A percentile compares a stretch with the other conserved stretches of the same genome.
These are phyloP conservation scores for Petrophora chlorosata DNA, from an alignment of 2,888 invertebrate species.

Conservation along the genomic window DNA sequence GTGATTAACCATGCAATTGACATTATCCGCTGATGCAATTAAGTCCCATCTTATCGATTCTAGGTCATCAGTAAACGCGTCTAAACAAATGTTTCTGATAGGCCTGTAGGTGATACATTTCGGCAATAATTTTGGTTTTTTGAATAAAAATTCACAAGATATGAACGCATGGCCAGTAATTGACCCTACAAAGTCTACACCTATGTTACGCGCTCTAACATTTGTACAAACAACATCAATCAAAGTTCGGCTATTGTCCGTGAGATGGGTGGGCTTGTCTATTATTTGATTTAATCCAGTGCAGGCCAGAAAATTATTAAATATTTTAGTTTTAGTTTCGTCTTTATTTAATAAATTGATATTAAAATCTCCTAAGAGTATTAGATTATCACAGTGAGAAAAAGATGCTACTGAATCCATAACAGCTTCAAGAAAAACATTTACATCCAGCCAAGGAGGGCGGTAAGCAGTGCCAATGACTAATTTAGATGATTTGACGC, in stretches of 20 bases:
- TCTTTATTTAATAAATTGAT: not conserved
- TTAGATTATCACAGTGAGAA: conserved; percentile 4
- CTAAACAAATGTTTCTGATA: not conserved
- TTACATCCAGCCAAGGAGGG: conserved; percentile 16
- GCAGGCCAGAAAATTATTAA: not conserved
- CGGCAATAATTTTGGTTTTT: not conserved
- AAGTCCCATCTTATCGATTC: not conserved
- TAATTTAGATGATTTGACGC: not conserved
- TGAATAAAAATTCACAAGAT: not conserved
- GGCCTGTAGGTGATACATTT: not conserved
- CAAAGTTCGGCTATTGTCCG: not conserved
- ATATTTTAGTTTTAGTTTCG: not conserved
- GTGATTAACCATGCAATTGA: too few species aligned
- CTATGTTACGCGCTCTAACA: not conserved
- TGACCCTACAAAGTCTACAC: not conserved
- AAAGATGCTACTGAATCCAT: conserved; percentile 6
- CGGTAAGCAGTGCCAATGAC: conserved; percentile 26
- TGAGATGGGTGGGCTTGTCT: conserved; percentile 7
- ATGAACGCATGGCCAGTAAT: conserved; percentile 1
- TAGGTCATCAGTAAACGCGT: not conserved
- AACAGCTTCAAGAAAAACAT: conserved; percentile 21
- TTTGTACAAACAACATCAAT: conserved; percentile 10
- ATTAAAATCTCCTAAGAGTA: conserved; percentile 8
- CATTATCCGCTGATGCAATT: too few species aligned
- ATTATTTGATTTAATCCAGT: not conserved